phyloP scores from a whole-genome alignment of 2,888 invertebrate genomes.

The Andrena haemorrhoa region DNA sequence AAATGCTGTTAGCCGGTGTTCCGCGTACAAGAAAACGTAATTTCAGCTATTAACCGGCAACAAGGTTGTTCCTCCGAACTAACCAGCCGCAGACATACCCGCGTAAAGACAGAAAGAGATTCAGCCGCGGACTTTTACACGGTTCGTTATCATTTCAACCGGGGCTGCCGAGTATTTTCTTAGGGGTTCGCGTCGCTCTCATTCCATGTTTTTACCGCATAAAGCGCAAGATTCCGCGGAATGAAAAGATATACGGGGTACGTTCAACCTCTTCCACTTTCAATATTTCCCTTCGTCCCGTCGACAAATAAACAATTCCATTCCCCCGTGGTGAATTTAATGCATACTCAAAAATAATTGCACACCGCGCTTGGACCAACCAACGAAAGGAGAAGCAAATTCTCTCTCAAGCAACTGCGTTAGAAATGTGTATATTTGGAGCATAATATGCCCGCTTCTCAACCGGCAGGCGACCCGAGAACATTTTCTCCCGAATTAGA shows the following conservation, averaged over 20 bases:
- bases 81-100: conserved; percentile 54
- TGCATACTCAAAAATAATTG: conserved; percentile 9
- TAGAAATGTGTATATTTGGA: neutral
- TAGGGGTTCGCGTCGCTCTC: conserved; percentile 36
- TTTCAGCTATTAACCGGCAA: conserved; percentile 70
- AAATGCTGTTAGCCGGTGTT: conserved; percentile 64
- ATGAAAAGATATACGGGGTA: conserved; percentile 29
- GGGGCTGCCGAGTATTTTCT: conserved; percentile 43
- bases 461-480: neutral
- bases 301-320: conserved; percentile 12
- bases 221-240: conserved; percentile 21
- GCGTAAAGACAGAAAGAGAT: conserved; percentile 60
- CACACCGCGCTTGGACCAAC: neutral
- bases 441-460: neutral
- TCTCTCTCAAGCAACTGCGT: neutral
- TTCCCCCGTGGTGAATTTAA: conserved; percentile 5
- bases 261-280: conserved; percentile 13
- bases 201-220: conserved; percentile 42
- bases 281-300: neutral
- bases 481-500: neutral
- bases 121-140: conserved; percentile 47
- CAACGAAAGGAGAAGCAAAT: too few species aligned
- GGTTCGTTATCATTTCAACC: conserved; percentile 61
- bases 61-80: conserved; percentile 63
- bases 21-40: conserved; percentile 69